Evolutionary conservation across 2,113 vertebrate species (phyloP), one percentile per base, ranked within the genome.

Genomic region (Zosterops japonicus): DNA sequence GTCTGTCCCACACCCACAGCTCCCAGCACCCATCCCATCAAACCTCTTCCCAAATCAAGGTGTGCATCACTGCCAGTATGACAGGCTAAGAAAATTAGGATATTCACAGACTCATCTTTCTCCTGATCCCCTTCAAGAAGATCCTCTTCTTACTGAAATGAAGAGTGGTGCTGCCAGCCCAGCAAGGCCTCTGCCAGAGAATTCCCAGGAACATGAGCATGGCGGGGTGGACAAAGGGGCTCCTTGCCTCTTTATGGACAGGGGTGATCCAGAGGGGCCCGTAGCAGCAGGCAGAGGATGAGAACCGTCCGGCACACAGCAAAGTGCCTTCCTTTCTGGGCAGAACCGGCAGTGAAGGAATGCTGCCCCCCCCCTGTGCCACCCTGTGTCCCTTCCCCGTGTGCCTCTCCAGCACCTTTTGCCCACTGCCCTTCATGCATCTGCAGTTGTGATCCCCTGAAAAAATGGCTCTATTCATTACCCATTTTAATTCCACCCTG

Each of bases 381-480:
- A 28, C 69, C 19, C 28, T 2, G 0, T 28, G 70, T 42, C 68
- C 83, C 65, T 57, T 77, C 50, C 46, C 57, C 6, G 0, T n/a
- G 75, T 75, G 56, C 56, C 31, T 59, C 25, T 35, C 42, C 14
- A 41, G 70, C 3, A 12, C 60, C 36, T 74, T 87, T 71, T 92
- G 41, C 78, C 46, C 7, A 4, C 23, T 83, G 75, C 53, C 86
- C 50, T 8, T 6, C 44, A 42, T 20, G 78, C 42, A 65, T 91
- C 81, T 92, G 89, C 88, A 89, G 88, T 87, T 93, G 75, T 0
- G 0, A 69, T 94, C 18, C n/a, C 35, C 56, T 81, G 90, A 70
- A 95, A 95, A 95, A 95, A 93, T 22, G 35, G 76, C 81, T 87
- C 67, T 91, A 53, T 97, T 95, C 84, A 75, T 95, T 92, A 89